Conservation (phyloP, 1,140 invertebrate genomes). For the Calephelis virginiensis region DNA sequence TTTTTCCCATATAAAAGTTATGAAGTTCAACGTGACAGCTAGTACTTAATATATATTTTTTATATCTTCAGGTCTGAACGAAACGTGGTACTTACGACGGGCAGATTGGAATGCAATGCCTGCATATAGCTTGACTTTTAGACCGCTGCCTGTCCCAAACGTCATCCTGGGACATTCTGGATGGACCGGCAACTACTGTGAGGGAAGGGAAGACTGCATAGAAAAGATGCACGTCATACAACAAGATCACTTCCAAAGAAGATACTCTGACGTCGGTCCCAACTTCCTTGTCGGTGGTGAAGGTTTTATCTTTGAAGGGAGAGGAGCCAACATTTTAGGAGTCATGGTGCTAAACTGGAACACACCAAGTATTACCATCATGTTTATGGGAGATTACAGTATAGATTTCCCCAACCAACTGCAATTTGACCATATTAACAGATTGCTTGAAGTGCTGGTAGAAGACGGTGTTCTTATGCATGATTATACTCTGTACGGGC, state of each 20-base stretch:
- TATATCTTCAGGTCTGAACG: slow-evolving; percentile 42
- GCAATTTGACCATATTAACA: slow-evolving; percentile 49
- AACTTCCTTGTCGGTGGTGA: slow-evolving; percentile 58
- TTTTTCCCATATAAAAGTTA: no score
- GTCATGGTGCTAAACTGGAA: slow-evolving; percentile 51
- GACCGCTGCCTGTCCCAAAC: slow-evolving; percentile 40
- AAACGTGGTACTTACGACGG: slow-evolving; percentile 58
- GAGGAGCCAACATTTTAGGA: slow-evolving; percentile 14
- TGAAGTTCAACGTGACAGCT: no score
- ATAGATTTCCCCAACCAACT: slow-evolving; percentile 27
- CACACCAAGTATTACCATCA: slow-evolving; percentile 47
- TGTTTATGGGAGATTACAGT: slow-evolving; percentile 61
- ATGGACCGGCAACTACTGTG: slow-evolving; percentile 35
- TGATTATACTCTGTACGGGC: slow-evolving; percentile 46
- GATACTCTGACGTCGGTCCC: slow-evolving; percentile 52
- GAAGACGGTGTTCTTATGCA: slow-evolving; percentile 34
- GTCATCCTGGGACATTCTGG: slow-evolving; percentile 60
- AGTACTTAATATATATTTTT: no score
- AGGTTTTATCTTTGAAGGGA: slow-evolving; percentile 34
- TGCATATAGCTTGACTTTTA: slow-evolving; percentile 37
- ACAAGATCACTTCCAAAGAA: slow-evolving; percentile 42
- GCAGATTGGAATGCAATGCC: slow-evolving; percentile 59
- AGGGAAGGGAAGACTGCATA: slow-evolving; percentile 45
- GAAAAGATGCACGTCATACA: slow-evolving; percentile 48
- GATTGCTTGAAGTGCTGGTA: slow-evolving; percentile 43